Evolutionary conservation across 2,797 vertebrate genomes (phyloP).

Genomic region (Galagoides demidoff): DNA sequence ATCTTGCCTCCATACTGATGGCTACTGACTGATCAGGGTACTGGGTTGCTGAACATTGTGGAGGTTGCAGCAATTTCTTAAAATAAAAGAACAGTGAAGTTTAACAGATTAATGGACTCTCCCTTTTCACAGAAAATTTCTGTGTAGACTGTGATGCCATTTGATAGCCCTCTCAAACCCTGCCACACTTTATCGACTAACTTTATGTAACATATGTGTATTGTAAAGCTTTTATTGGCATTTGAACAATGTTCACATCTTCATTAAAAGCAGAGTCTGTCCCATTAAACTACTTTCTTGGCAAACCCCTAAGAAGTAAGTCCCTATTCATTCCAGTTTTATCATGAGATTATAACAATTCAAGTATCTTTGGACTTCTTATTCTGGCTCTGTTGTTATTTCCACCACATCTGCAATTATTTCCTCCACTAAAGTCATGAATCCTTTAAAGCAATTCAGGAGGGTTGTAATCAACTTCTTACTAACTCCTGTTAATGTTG

Average conservation of each 20-base stretch:
- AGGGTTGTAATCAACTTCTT: too few relatives aligned
- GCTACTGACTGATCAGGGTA: neutral
- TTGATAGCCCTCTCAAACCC: neutral
- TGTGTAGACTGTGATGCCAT: neutral
- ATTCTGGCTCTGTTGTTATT: too few relatives aligned
- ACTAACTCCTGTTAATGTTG: neutral
- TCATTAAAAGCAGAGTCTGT: too few relatives aligned
- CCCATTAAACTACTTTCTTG: too few relatives aligned
- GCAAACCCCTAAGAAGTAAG: too few relatives aligned
- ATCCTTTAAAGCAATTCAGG: too few relatives aligned
- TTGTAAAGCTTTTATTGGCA: neutral
- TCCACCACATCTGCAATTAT: too few relatives aligned
- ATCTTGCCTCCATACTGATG: neutral
- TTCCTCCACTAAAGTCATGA: too few relatives aligned
- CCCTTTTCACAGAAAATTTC: neutral
- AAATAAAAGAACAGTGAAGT: neutral
- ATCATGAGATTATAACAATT: too few relatives aligned
- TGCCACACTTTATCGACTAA: neutral
- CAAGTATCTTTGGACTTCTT: too few relatives aligned
- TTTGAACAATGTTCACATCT: too few relatives aligned
- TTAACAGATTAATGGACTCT: neutral
- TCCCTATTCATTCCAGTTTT: too few relatives aligned
- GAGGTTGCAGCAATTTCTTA: neutral
- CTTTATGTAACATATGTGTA: neutral
- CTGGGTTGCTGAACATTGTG: neutral